phyloP scores from a whole-genome alignment of 2,797 vertebrate genomes.

The Paedocypris micromegethes region DNA sequence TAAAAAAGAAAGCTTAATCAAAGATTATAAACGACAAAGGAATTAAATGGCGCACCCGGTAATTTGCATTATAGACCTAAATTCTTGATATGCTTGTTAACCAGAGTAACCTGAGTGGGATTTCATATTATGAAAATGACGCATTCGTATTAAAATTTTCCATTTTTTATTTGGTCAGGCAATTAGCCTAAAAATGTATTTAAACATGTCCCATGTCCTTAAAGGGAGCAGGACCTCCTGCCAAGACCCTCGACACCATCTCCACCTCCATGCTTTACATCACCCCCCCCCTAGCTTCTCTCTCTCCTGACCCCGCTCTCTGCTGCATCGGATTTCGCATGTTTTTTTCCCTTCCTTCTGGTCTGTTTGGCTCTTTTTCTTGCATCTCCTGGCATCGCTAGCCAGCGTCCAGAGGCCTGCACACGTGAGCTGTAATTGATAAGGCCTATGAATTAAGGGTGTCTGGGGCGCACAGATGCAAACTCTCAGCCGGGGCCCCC shows the following conservation, averaged over 20 bases:
- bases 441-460: slow-evolving; percentile 47
- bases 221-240: slow-evolving; percentile 57
- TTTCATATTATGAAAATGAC: too few species aligned
- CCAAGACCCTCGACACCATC: slow-evolving; percentile 59
- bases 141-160: too few species aligned
- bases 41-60: too few species aligned
- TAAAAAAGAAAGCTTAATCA: too few species aligned
- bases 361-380: slow-evolving; percentile 22
- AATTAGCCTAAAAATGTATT: too few species aligned
- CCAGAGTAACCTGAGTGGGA: too few species aligned
- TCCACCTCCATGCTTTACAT: slow-evolving; percentile 43
- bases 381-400: slow-evolving; percentile 27
- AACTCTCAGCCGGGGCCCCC: slow-evolving; percentile 45
- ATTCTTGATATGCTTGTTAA: too few species aligned
- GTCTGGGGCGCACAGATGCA: slow-evolving; percentile 55
- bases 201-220: slow-evolving; percentile 32
- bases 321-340: slow-evolving; percentile 43
- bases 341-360: slow-evolving; percentile 36
- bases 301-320: slow-evolving; percentile 10
- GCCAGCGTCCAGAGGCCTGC: background rate
- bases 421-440: slow-evolving; percentile 56
- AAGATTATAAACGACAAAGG: too few species aligned
- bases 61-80: too few species aligned
- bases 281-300: slow-evolving; percentile 26
- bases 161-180: too few species aligned